phyloP scores from a whole-genome alignment of 2,797 vertebrate genomes.

The Thripadectes ignobilis region DNA sequence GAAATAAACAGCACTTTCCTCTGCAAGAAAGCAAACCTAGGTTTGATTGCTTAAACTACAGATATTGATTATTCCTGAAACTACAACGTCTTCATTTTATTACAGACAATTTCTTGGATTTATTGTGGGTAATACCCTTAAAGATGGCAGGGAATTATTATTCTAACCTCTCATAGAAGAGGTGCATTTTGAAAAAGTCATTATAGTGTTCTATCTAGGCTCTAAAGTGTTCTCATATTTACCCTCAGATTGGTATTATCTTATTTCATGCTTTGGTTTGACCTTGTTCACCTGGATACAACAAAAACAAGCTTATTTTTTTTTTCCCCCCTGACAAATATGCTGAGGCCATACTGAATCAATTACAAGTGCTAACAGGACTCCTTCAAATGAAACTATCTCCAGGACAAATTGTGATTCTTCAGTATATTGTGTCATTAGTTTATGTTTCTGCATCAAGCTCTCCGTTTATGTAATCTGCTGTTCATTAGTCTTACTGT shows the following conservation, averaged over 20 bases:
- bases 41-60: neutral
- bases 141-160: neutral
- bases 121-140: neutral
- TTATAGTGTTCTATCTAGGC: neutral
- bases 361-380: neutral
- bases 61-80: neutral
- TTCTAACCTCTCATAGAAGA: neutral
- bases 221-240: slow-evolving; percentile 18
- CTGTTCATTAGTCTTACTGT: neutral
- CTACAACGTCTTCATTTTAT: neutral
- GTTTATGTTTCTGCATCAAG: neutral
- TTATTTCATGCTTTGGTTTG: slow-evolving; percentile 34
- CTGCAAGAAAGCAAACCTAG: neutral
- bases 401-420: slow-evolving; percentile 9
- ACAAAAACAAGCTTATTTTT: slow-evolving; percentile 35
- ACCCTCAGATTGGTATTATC: neutral
- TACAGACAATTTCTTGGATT: neutral
- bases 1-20: neutral
- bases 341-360: slow-evolving; percentile 5
- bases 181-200: neutral
- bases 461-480: neutral
- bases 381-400: slow-evolving; percentile 1
- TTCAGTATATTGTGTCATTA: neutral
- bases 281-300: slow-evolving; percentile 61
- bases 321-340: slow-evolving; percentile 44